Percentiles rank a stretch among this genome's conserved stretches.
phyloP scores from a whole-genome alignment of 1,140 invertebrate species.

The Gonioctena quinquepunctata region DNA sequence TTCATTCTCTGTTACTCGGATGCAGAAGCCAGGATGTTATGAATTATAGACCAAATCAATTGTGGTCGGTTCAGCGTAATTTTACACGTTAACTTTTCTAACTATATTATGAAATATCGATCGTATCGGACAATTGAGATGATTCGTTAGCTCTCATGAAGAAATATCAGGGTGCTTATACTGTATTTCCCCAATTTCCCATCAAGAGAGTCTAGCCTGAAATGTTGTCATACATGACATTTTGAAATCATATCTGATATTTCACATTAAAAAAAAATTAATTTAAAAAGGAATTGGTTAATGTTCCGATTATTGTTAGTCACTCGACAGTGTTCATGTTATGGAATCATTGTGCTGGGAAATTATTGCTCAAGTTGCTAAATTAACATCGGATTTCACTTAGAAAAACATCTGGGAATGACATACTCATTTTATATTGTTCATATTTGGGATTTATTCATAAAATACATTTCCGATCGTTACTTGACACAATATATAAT shows the following conservation, averaged over 20 bases:
- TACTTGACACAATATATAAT: not conserved
- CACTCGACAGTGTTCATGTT: not conserved
- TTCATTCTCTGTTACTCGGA: not conserved
- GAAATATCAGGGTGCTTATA: too few relatives aligned
- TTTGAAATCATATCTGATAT: not conserved
- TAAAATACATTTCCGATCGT: not conserved
- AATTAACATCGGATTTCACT: not conserved
- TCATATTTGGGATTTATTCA: not conserved
- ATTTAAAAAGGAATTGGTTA: too few relatives aligned
- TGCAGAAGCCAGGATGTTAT: not conserved
- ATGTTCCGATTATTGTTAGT: too few relatives aligned
- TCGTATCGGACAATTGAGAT: too few relatives aligned
- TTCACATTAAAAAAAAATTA: not conserved
- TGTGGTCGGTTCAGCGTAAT: not conserved
- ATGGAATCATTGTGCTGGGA: not conserved
- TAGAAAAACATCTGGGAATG: not conserved
- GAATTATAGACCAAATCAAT: not conserved
- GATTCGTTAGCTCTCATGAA: too few relatives aligned
- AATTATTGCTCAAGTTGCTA: not conserved
- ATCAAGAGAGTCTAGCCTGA: too few relatives aligned
- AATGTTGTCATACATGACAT: not conserved
- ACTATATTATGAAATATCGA: too few relatives aligned
- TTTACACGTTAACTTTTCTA: too few relatives aligned
- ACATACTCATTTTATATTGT: not conserved
- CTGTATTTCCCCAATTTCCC: too few relatives aligned